Percentiles rank a stretch among this genome's conserved stretches.
These are phyloP conservation scores for Drosophila santomea DNA, from an alignment of 1,140 invertebrate species.

Conservation along the genomic window DNA sequence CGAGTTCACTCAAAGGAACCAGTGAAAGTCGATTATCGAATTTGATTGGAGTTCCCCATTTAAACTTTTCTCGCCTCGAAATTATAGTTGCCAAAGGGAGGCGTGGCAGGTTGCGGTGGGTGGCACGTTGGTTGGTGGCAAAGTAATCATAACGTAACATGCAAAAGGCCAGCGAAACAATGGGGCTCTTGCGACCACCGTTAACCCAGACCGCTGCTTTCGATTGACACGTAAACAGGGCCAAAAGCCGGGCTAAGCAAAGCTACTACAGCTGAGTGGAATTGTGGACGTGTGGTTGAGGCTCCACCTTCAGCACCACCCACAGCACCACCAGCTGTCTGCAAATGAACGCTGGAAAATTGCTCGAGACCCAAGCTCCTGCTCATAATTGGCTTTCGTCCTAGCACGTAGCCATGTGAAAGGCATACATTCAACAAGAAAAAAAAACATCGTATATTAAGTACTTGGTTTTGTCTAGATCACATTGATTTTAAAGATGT, in stretches of 20 bases:
- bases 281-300: constrained; percentile 33
- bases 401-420: constrained; percentile 12
- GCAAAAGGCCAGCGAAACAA: constrained; percentile 46
- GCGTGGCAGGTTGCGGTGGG: not conserved
- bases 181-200: constrained; percentile 11
- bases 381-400: constrained; percentile 41
- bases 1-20: not conserved
- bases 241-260: constrained; percentile 29
- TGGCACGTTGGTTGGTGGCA: not conserved
- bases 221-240: constrained; percentile 51
- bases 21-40: constrained; percentile 29
- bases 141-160: constrained; percentile 63
- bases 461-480: no score
- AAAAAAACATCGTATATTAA: not conserved
- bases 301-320: not conserved
- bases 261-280: constrained; percentile 32
- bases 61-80: constrained; percentile 10
- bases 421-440: not conserved
- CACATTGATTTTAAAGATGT: no score
- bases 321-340: constrained; percentile 12
- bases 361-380: constrained; percentile 19
- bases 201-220: constrained; percentile 10
- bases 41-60: constrained; percentile 15
- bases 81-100: not conserved
- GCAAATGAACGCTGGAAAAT: constrained; percentile 40